Base-by-base conservation (phyloP, 2,888 invertebrate genomes). In the Campaea margaritaria region DNA sequence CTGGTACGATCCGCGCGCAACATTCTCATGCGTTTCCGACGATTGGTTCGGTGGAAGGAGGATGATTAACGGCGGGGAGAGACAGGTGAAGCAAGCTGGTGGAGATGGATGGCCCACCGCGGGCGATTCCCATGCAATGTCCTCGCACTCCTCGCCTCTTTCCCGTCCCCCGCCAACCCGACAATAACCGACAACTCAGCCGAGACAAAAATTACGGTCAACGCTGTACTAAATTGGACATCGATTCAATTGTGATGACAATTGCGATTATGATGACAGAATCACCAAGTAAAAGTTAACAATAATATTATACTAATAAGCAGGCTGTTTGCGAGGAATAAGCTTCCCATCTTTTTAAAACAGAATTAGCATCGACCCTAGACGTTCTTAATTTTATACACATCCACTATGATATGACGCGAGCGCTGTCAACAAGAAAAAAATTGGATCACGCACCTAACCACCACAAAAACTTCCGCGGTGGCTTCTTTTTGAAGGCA, bases 91-190 rank as follows among this genome's bases (percentile, higher is more conserved):
- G 67, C 68, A 67, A 70, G 66, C 63, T 65, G 72, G 65, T 64
- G 64, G 71, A 51, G 51, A 87, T 76, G 75, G 75, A 84, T 80
- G 73, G 81, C 76, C 78, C 83, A 81, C 88, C 88, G 82, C 82
- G 72, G 86, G 88, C 90, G 83, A 64, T 88, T 90, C 89, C 76
- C 88, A 88, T 83, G 74, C 76, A 63, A 68, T 66, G 71, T 50
- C 53, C 53, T 53, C 49, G n/a, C 9, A 48, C 44, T n/a, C 38
- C 38, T 46, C 67, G 75, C 63, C 72, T 65, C 65, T 73, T 79
- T 79, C 78, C 74, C 81, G 79, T 76, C 72, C 68, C 68, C 38
- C 49, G 67, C 69, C 80, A 81, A 4, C 39, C 0, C 39, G 36
- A 5, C 36, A 83, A 31, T 81, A 75, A 76, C 69, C 66, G 72